Evolutionary conservation across 1,140 invertebrate genomes (phyloP), one percentile per base, ranked within the genome.

Genomic region (Zaprionus nigranus): DNA sequence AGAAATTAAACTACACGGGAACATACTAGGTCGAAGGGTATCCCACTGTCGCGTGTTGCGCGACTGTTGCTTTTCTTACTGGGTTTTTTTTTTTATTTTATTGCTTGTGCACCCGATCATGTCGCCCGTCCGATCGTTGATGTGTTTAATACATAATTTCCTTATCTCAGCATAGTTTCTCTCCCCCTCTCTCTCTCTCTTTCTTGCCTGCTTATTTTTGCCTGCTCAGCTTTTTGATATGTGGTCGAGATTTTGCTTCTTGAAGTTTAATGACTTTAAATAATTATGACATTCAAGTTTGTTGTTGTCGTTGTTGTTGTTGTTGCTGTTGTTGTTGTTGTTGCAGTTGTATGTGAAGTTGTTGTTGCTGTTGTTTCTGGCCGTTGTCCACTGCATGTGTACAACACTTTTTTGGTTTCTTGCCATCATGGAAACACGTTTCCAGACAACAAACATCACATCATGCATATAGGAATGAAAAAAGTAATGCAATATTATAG

Each of bases 61-160:
- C n/a, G n/a, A n/a, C n/a, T n/a, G n/a, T n/a, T n/a, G n/a, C n/a
- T n/a, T n/a, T n/a, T n/a, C n/a, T n/a, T n/a, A n/a, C n/a, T n/a
- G n/a, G n/a, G n/a, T n/a, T n/a, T 17, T 17, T 17, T 17, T 17
- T 17, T 17, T 17, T 17, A 17, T 53, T 46, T 62, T 58, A 43
- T 43, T 66, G 36, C 34, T 56, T 58, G 28, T 22, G 46, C 46
- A 22, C 46, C 67, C 67, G 65, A 69, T 74, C 71, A 78, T 81
- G 86, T 75, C 66, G 66, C 69, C 71, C 71, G 78, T 85, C 81
- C 62, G 75, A 81, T 87, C 78, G 71, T 75, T 82, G 83, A 90
- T 90, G 81, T 90, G 78, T 87, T 87, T 84, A 85, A 87, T 87
- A 87, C 77, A 88, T 85, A 87, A 87, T 87, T 87, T 87, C 85